These are phyloP conservation scores for Campoplex capitator DNA, from an alignment of 2,888 invertebrate genomes.

Conservation along the genomic window DNA sequence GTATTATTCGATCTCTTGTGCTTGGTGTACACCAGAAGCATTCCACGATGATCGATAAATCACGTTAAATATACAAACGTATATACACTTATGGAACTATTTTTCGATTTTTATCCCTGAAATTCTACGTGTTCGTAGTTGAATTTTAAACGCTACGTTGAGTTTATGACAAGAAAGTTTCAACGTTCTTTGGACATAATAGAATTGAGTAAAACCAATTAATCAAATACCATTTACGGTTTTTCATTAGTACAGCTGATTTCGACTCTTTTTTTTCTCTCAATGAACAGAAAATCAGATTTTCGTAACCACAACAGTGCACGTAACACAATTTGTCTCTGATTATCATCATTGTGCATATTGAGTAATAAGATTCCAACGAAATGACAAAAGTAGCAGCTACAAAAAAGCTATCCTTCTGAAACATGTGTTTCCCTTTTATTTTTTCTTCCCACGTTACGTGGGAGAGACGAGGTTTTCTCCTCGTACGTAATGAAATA, in stretches of 20 bases:
- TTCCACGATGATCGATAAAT: conserved; percentile 38
- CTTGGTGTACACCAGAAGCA: conserved; percentile 22
- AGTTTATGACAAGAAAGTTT: neutral
- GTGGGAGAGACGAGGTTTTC: conserved; percentile 53
- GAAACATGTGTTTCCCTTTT: conserved; percentile 21
- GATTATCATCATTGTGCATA: conserved; percentile 4
- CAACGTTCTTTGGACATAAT: neutral
- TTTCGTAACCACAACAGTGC: conserved; percentile 5
- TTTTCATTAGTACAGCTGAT: neutral
- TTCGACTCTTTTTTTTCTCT: neutral
- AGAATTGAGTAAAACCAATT: neutral
- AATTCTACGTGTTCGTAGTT: neutral
- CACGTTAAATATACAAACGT: conserved; percentile 36
- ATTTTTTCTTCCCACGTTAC: conserved; percentile 60
- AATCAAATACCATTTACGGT: neutral
- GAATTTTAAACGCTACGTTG: neutral
- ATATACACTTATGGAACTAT: neutral
- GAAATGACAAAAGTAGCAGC: conserved; percentile 40
- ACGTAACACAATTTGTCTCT: conserved; percentile 31
- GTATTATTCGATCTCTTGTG: conserved; percentile 51
- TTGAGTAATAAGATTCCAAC: conserved; percentile 39
- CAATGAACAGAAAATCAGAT: conserved; percentile 9
- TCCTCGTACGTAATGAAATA: conserved; percentile 49
- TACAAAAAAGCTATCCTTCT: conserved; percentile 36
- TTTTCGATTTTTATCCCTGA: neutral